phyloP scores from a whole-genome alignment of 2,113 vertebrate genomes.

The Podilymbus podiceps region DNA sequence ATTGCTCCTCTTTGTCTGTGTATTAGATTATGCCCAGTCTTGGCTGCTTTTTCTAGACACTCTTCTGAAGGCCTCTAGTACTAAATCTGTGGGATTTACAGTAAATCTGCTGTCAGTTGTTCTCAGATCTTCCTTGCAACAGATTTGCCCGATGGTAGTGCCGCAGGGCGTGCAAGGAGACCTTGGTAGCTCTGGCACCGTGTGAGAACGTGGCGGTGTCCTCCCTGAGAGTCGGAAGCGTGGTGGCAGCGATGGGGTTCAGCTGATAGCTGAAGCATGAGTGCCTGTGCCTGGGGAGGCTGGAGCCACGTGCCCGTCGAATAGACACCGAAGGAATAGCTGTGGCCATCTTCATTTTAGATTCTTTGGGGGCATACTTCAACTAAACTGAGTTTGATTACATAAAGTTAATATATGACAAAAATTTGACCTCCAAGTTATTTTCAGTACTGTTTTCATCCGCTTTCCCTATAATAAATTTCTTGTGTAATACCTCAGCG shows the following conservation, averaged over 20 bases:
- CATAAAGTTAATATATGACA: rapidly evolving
- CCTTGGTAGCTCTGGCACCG: rapidly evolving
- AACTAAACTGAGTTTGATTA: rapidly evolving
- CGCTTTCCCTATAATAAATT: not conserved
- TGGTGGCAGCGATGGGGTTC: rapidly evolving
- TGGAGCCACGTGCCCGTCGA: rapidly evolving
- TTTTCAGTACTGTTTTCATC: not conserved
- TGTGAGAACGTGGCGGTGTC: not conserved
- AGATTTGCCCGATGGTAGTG: not conserved
- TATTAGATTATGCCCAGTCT: not conserved
- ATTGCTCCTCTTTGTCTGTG: not conserved
- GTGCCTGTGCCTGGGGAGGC: rapidly evolving
- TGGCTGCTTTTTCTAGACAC: not conserved
- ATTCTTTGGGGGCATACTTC: rapidly evolving
- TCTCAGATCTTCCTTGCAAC: not conserved
- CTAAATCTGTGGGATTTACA: not conserved
- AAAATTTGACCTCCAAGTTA: not conserved
- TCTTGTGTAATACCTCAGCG: not conserved
- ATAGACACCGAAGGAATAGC: rapidly evolving
- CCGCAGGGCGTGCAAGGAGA: not conserved
- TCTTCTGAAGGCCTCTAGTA: not conserved
- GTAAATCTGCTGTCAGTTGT: not conserved
- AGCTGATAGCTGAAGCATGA: rapidly evolving
- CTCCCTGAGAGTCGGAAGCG: not conserved
- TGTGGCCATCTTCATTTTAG: not conserved